Percentiles rank a stretch among this genome's conserved stretches.
Evolutionary conservation across 2,113 vertebrate species (phyloP).

Genomic region (Lasiurus cinereus): DNA sequence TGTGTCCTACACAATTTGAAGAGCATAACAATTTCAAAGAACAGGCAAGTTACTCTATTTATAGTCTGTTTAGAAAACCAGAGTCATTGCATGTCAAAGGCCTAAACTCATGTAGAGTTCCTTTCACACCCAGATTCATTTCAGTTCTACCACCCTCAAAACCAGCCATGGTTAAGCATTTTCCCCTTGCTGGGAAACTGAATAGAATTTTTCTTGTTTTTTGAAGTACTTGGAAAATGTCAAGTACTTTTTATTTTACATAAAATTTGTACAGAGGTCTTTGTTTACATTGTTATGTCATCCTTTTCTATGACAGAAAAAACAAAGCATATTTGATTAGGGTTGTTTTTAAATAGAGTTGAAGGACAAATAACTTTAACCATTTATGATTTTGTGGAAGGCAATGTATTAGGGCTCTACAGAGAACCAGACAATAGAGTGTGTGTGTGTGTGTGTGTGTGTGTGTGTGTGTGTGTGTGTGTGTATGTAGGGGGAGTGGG

Average conservation of each 20-base stretch:
- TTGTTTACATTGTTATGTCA: slow-evolving; percentile 3
- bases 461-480: not conserved
- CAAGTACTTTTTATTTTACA: slow-evolving; percentile 48
- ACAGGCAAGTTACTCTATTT: not conserved
- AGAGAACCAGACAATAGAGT: not conserved
- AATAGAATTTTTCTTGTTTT: slow-evolving; percentile 59
- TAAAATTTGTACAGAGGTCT: slow-evolving; percentile 59
- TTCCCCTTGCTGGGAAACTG: slow-evolving; percentile 69
- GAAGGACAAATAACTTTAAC: not conserved
- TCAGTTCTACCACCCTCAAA: slow-evolving; percentile 67
- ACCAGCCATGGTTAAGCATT: slow-evolving; percentile 54
- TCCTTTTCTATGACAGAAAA: slow-evolving; percentile 67
- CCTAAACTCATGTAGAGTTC: not conserved
- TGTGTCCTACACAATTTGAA: not conserved
- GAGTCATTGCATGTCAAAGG: not conserved
- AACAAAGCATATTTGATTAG: not conserved
- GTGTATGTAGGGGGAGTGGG: not conserved
- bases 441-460: not conserved
- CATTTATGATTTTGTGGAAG: not conserved
- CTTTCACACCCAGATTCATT: not conserved
- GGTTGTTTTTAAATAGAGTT: not conserved
- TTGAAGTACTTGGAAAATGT: slow-evolving; percentile 73
- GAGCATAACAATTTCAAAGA: not conserved
- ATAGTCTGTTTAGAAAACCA: not conserved
- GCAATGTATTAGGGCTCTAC: not conserved